Evolutionary conservation across 2,888 invertebrate species (phyloP), one percentile per base, ranked within the genome.

Genomic region (Chironomus tentans): DNA sequence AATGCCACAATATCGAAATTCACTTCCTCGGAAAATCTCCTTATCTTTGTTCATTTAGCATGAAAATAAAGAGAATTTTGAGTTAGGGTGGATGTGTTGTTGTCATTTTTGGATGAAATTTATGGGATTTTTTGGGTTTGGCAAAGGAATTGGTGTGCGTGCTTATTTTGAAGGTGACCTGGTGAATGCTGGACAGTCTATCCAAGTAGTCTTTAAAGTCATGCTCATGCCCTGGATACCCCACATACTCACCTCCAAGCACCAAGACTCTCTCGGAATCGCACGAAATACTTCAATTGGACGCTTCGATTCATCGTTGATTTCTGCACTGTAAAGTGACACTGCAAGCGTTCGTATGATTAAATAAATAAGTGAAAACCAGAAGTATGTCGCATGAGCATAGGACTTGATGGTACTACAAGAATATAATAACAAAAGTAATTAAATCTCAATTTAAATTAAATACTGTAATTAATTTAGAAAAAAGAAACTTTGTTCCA

Each of bases 341-440:
- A 88, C 87, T 0, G 87, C 85, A 72, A 86, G 81, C 0, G 88
- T 87, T 78, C 88, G 84, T 5, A 85, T 82, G 77, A 88, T 81
- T 4, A 88, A 81, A 79, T 86, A 88, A 70, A 85, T 83, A 62
- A 88, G 84, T 3, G 88, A 88, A 79, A 84, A 87, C 65, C 65
- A 65, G 21, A 65, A 65, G 12, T 65, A 65, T 21, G n/a, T 46
- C 18, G 13, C 46, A 18, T 18, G 46, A 28, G 61, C n/a, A 38
- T 21, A 56, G 2, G 56, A 56, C 15, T 56, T 56, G 56, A 56
- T n/a, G 5, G 18, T 7, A 12, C 56, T 56, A 56, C 1, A 56
- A 56, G 15, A 56, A 18, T 0, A 56, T n/a, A 18, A 38, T 38
- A 38, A 38, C 10, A 38, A 38, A 38, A 2, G 38, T 38, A 38